phyloP scores from a whole-genome alignment of 2,888 invertebrate genomes.

The Lasioglossum oenotherae region DNA sequence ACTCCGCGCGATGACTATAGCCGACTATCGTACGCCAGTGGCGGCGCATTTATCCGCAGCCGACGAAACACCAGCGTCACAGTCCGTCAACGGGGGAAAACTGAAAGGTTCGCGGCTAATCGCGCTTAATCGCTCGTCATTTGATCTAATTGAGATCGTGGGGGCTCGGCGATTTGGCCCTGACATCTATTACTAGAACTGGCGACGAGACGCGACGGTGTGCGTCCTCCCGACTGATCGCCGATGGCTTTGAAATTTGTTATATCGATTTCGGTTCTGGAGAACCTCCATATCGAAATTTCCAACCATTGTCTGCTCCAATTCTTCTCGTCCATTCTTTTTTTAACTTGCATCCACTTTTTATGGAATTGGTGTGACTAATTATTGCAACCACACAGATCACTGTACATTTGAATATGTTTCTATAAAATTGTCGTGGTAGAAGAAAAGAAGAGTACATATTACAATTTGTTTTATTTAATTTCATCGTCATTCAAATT shows the following conservation, averaged over 20 bases:
- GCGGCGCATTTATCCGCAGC: background rate
- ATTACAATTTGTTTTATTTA: too few relatives aligned
- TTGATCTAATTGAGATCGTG: conserved; percentile 80
- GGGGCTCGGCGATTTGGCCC: conserved; percentile 77
- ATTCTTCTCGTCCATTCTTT: background rate
- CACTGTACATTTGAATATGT: too few relatives aligned
- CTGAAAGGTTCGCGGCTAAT: conserved; percentile 62
- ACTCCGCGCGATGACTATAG: background rate
- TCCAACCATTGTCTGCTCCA: background rate
- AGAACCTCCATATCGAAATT: background rate
- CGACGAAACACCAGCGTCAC: conserved; percentile 12
- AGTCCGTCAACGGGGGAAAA: conserved; percentile 40
- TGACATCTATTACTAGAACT: conserved; percentile 80
- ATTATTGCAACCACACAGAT: too few relatives aligned
- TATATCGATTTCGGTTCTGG: background rate
- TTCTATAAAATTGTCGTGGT: too few relatives aligned
- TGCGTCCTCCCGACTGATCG: conserved; percentile 60
- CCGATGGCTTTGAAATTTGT: conserved; percentile 7
- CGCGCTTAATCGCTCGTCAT: conserved; percentile 78
- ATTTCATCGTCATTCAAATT: too few relatives aligned
- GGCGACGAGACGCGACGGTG: background rate
- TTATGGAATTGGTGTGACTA: too few relatives aligned
- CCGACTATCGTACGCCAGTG: background rate
- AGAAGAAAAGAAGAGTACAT: too few relatives aligned
- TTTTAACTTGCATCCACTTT: too few relatives aligned